phyloP scores from a whole-genome alignment of 1,140 invertebrate species.

The Bombus confusus region DNA sequence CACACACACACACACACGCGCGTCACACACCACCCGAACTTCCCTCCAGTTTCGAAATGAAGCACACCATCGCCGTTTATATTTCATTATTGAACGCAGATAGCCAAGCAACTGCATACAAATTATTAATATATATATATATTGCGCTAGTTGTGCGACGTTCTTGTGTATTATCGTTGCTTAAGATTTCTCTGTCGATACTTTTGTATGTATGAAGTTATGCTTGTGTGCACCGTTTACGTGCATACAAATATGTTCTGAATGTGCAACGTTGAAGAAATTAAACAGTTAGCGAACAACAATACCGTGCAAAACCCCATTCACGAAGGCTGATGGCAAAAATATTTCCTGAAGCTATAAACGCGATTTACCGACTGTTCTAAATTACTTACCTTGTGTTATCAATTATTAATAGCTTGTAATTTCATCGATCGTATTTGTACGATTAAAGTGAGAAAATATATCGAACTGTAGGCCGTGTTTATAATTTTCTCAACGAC shows the following conservation, averaged over 20 bases:
- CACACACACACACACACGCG: background rate
- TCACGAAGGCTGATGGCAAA: background rate
- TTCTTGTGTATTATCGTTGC: slow-evolving; percentile 55
- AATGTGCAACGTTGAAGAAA: slow-evolving; percentile 47
- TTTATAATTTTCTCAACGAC: background rate
- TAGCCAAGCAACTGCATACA: slow-evolving; percentile 49
- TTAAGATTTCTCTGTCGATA: slow-evolving; percentile 50
- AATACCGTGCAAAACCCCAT: slow-evolving; percentile 35
- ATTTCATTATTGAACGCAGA: slow-evolving; percentile 48
- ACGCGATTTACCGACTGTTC: background rate
- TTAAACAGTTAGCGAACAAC: slow-evolving; percentile 44
- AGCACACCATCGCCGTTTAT: slow-evolving; percentile 37
- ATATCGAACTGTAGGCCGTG: too few species aligned
- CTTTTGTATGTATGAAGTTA: slow-evolving; percentile 52
- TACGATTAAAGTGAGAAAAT: too few species aligned
- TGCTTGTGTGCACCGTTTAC: slow-evolving; percentile 53
- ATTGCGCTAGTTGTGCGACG: slow-evolving; percentile 52
- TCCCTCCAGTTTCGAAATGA: background rate
- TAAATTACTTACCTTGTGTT: background rate
- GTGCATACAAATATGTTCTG: slow-evolving; percentile 52
- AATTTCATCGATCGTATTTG: background rate
- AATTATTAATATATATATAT: slow-evolving; percentile 40
- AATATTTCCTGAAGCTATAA: background rate
- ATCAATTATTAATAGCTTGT: background rate
- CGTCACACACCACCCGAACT: background rate